Evolutionary conservation across 2,888 invertebrate genomes (phyloP), one percentile per base, ranked within the genome.

Genomic region (Nomada lathburiana): DNA sequence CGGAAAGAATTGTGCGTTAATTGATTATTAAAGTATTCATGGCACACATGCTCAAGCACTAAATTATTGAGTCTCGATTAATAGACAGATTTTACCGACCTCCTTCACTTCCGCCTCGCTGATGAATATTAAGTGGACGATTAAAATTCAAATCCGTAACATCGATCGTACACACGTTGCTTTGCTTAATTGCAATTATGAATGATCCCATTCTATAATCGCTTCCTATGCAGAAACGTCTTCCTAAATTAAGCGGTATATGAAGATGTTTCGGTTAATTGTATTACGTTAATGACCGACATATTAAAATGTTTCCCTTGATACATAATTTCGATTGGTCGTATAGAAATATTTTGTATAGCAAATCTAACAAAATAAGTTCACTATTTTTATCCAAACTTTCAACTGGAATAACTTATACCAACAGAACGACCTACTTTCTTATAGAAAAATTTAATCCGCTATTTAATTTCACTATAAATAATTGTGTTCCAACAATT

Each of bases 41-140:
- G 55, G 53, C 55, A 69, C 69, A 71, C 64, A 52, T 74, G 47
- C 47, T 55, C 67, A 64, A 57, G 52, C 36, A 60, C 64, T 60
- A 47, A 44, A 63, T 72, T 72, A 55, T 44, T 36, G 65, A 65
- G 70, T 29, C 20, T 26, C 53, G 62, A 82, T 78, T 47, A 63
- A 67, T 29, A 55, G 55, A 63, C n/a, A 55, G 60, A 62, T 68
- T 52, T 65, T 18, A 18, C 50, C 20, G 63, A 50, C 50, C 71
- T 55, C 60, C 20, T 62, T 52, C 55, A n/a, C 55, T 71, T 71
- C 60, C 80, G 65, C 10, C 36, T 70, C 3, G 36, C 36, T 10
- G 62, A 78, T 75, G 67, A 78, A 78, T 78, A 78, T 75, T 63
- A 78, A 78, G 67, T 4, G 63, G 36, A 16, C 76, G 63, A 76